These are phyloP conservation scores for Tetramorium alpestre DNA, from an alignment of 1,140 invertebrate species.

Conservation along the genomic window DNA sequence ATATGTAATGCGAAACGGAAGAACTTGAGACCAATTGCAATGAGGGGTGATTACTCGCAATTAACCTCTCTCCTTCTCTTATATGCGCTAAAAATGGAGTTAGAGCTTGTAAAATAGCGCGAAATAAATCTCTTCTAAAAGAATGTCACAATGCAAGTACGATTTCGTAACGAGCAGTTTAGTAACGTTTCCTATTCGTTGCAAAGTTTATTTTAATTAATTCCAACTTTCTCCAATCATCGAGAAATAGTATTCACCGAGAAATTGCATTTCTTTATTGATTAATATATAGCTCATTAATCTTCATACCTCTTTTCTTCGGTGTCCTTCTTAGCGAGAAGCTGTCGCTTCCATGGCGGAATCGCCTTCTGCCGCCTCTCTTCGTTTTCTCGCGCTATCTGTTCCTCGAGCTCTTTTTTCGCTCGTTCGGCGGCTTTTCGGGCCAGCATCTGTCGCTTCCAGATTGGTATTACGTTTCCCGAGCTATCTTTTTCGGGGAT, in stretches of 20 bases:
- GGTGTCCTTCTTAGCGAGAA: slow-evolving; percentile 92
- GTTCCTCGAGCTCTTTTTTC: slow-evolving; percentile 94
- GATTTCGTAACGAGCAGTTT: not conserved
- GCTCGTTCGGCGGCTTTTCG: slow-evolving; percentile 97
- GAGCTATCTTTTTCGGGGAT: slow-evolving; percentile 95
- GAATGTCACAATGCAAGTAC: not conserved
- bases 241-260: not conserved
- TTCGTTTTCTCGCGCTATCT: slow-evolving; percentile 93
- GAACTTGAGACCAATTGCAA: slow-evolving; percentile 31
- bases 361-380: slow-evolving; percentile 94
- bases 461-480: slow-evolving; percentile 95
- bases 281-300: slow-evolving; percentile 21
- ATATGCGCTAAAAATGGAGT: not conserved
- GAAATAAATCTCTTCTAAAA: not conserved
- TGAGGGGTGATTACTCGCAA: slow-evolving; percentile 21
- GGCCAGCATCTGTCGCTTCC: slow-evolving; percentile 98
- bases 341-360: slow-evolving; percentile 96
- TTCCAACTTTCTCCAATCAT: not conserved
- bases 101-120: not conserved
- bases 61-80: not conserved
- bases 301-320: slow-evolving; percentile 89
- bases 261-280: not conserved
- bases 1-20: not conserved
- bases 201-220: not conserved
- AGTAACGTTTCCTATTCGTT: not conserved